phyloP scores from a whole-genome alignment of 2,113 vertebrate genomes.

The Amblyopsis rosae region DNA sequence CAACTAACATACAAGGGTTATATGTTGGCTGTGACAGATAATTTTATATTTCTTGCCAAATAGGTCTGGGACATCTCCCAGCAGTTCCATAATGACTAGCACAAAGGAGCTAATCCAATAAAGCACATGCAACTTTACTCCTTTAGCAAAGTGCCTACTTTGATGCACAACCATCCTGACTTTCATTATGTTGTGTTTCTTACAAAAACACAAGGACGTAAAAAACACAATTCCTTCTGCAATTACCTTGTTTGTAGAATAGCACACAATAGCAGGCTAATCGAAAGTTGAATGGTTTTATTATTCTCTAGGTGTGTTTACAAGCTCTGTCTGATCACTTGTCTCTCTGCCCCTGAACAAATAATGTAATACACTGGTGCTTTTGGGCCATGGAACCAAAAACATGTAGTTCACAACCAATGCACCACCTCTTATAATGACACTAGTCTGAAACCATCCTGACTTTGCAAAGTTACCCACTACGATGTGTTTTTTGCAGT shows the following conservation, averaged over 20 bases:
- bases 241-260: conserved; percentile 38
- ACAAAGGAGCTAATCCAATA: conserved; percentile 1
- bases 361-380: not conserved
- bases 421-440: no score
- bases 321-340: conserved; percentile 57
- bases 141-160: conserved; percentile 14
- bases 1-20: conserved; percentile 29
- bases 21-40: conserved; percentile 40
- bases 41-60: conserved; percentile 36
- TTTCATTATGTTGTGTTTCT: conserved; percentile 1
- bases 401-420: not conserved
- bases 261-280: no score
- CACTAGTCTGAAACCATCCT: no score
- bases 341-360: conserved; percentile 41
- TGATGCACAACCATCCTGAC: conserved; percentile 7
- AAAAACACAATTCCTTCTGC: conserved; percentile 22
- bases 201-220: conserved; percentile 6
- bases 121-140: conserved; percentile 20
- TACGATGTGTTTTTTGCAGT: no score
- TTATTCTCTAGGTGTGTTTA: conserved; percentile 46
- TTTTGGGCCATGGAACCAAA: not conserved
- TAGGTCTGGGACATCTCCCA: conserved; percentile 36
- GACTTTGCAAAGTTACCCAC: no score
- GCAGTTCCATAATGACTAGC: conserved; percentile 33
- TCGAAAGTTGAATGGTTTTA: conserved; percentile 43